Evolutionary conservation across 2,113 vertebrate species (phyloP).

Genomic region (Microtus montanus): DNA sequence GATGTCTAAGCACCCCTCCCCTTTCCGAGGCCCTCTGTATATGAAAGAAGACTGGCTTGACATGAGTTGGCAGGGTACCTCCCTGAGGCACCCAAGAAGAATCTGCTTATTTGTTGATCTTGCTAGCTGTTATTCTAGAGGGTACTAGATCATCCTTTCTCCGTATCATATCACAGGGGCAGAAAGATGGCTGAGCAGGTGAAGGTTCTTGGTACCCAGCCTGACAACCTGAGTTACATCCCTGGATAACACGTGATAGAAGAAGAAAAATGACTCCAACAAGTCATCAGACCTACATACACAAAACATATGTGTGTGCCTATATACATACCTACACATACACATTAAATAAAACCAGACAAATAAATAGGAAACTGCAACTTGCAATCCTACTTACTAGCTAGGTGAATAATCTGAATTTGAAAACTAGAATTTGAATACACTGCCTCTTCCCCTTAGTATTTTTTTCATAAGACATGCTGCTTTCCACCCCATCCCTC

Average conservation of each 20-base stretch:
- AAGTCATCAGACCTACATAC: not conserved
- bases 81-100: not conserved
- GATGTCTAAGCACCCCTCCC: not conserved
- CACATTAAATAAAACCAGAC: not conserved
- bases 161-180: not conserved
- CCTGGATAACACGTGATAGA: not conserved
- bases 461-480: not conserved
- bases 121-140: not conserved
- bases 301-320: no score
- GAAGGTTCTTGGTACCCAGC: not conserved
- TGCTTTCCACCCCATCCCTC: not conserved
- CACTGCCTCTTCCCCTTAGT: not conserved
- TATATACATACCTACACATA: not conserved
- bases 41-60: not conserved
- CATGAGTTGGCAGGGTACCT: no score
- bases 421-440: not conserved
- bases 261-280: not conserved
- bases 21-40: no score
- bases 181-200: not conserved
- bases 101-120: not conserved
- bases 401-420: not conserved
- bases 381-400: not conserved
- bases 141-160: not conserved
- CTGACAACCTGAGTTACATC: not conserved
- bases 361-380: not conserved